phyloP scores from a whole-genome alignment of 2,888 invertebrate species.

The Drosophila aldrichi region DNA sequence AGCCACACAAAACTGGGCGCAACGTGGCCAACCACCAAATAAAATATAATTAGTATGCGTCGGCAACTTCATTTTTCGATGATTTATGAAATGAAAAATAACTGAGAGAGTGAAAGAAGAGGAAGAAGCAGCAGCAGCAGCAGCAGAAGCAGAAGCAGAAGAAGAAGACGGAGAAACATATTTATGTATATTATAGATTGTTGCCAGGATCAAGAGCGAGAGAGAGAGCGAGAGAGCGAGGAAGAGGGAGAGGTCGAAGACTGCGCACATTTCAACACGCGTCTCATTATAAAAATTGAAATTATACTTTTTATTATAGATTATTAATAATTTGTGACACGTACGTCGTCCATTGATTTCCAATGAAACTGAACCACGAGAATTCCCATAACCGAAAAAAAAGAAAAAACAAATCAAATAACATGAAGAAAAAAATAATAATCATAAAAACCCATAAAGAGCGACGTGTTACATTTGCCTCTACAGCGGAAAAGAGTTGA shows the following conservation, averaged over 20 bases:
- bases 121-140: neutral
- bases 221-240: neutral
- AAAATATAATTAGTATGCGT: constrained; percentile 70
- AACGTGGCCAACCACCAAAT: constrained; percentile 69
- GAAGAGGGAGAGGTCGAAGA: neutral
- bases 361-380: constrained; percentile 57
- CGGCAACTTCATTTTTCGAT: constrained; percentile 80
- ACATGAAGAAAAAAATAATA: neutral
- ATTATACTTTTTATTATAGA: constrained; percentile 79
- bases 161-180: neutral
- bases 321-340: constrained; percentile 81
- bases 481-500: neutral
- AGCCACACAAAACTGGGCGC: constrained; percentile 70
- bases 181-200: constrained; percentile 5
- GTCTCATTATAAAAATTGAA: constrained; percentile 76
- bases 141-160: neutral
- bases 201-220: constrained; percentile 38
- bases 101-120: constrained; percentile 2
- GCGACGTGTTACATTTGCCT: constrained; percentile 21
- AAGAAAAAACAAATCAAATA: neutral
- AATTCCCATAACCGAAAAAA: constrained; percentile 20
- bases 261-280: constrained; percentile 68
- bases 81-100: constrained; percentile 73
- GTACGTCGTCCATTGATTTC: constrained; percentile 62
- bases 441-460: constrained; percentile 14